Conservation (phyloP, 2,888 invertebrate genomes). For the Autographa gamma region DNA sequence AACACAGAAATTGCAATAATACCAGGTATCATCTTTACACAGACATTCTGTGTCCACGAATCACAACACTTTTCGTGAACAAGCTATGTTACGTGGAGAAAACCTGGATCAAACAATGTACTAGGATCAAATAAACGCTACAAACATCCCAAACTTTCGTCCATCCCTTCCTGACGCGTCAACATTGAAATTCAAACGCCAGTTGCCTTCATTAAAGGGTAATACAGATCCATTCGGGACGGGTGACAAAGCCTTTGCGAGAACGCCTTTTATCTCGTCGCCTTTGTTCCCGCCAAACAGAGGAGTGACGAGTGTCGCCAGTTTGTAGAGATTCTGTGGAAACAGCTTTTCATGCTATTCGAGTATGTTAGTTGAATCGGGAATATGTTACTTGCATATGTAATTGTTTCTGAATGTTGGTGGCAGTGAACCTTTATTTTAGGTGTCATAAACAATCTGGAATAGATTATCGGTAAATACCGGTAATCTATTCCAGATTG, state of each 20-base stretch:
- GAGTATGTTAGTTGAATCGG: conserved; percentile 27
- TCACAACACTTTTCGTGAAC: too few relatives aligned
- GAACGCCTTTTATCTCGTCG: conserved; percentile 46
- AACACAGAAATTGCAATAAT: too few relatives aligned
- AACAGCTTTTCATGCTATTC: conserved; percentile 26
- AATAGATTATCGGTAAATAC: too few relatives aligned
- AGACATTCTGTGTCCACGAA: too few relatives aligned
- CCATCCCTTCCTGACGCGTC: conserved; percentile 27
- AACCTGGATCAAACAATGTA: too few relatives aligned
- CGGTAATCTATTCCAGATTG: too few relatives aligned
- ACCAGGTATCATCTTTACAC: too few relatives aligned
- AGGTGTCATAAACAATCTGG: too few relatives aligned
- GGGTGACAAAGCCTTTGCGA: conserved; percentile 54
- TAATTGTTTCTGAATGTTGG: neutral
- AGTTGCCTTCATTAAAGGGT: conserved; percentile 34
- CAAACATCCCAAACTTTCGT: conserved; percentile 18
- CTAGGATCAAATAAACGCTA: neutral
- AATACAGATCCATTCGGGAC: conserved; percentile 37
- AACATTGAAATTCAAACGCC: conserved; percentile 24
- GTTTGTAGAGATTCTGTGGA: conserved; percentile 20
- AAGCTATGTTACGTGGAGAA: too few relatives aligned
- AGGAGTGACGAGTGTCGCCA: conserved; percentile 33
- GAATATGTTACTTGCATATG: neutral
- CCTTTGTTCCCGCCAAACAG: conserved; percentile 49
- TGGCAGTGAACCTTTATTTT: too few relatives aligned